Base-by-base conservation (phyloP, 1,140 invertebrate species). In the Brachystomella parvula region DNA sequence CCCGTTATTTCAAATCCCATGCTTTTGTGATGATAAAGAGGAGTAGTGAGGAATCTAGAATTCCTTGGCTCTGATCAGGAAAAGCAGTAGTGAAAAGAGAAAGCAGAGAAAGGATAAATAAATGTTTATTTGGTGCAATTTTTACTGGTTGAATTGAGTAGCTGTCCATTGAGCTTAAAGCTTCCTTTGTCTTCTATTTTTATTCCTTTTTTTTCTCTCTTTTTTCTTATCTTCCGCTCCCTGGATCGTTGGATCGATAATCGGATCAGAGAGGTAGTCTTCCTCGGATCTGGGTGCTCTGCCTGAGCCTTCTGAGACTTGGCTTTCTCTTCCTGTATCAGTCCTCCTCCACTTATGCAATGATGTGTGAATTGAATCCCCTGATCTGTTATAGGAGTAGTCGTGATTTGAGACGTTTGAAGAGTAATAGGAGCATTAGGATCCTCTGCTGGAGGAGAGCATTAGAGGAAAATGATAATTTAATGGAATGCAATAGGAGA, bases 41-140 rank as follows among this genome's bases (percentile, higher is more conserved):
- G n/a, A n/a, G n/a, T n/a, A n/a, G n/a, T n/a, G n/a, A n/a, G n/a
- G n/a, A n/a, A n/a, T n/a, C n/a, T n/a, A n/a, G n/a, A n/a, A n/a
- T n/a, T n/a, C n/a, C n/a, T n/a, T n/a, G n/a, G n/a, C n/a, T n/a
- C n/a, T n/a, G n/a, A n/a, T n/a, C n/a, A n/a, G n/a, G n/a, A n/a
- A n/a, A n/a, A n/a, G n/a, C n/a, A n/a, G n/a, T n/a, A n/a, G n/a
- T n/a, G 24, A 53, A 26, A 19, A 53, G 49, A 26, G 9, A 24
- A 53, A 24, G 12, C 6, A 24, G 24, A 26, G 24, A 26, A 24
- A 53, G 49, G 12, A 53, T 53, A 53, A 53, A 53, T 53, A 53
- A 53, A 53, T 53, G 49, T 53, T 53, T 53, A 53, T 53, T 53
- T 53, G 49, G 49, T 53, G 49, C 49, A 53, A 53, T 53, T 53